phyloP scores from a whole-genome alignment of 1,140 invertebrate species.

The Ceratina calcarata region DNA sequence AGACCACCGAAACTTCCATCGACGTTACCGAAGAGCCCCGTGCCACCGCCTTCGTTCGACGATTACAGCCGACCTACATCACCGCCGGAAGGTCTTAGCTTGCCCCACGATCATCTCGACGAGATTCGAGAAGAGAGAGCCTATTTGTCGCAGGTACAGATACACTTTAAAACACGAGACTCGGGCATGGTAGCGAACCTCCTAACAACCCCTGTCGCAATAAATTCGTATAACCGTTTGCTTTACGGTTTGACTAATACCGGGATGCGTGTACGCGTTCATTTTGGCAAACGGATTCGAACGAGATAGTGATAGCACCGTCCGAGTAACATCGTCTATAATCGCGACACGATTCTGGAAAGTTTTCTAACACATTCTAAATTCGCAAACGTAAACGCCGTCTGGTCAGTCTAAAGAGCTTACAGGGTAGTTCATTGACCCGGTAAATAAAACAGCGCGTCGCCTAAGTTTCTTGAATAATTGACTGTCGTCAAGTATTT shows the following conservation, averaged over 20 bases:
- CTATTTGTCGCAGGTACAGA: slow-evolving; percentile 76
- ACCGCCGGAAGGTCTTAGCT: slow-evolving; percentile 64
- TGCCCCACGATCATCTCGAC: slow-evolving; percentile 73
- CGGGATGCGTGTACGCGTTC: not conserved
- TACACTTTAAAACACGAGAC: not conserved
- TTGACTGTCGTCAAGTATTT: too few species aligned
- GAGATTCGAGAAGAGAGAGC: slow-evolving; percentile 77
- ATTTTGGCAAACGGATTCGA: not conserved
- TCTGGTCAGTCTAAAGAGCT: not conserved
- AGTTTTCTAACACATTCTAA: not conserved
- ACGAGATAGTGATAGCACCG: not conserved
- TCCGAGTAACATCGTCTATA: not conserved
- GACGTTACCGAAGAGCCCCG: slow-evolving; percentile 76
- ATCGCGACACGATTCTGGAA: not conserved
- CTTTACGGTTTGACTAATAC: not conserved
- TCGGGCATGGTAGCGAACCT: not conserved
- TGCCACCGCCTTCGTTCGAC: slow-evolving; percentile 68
- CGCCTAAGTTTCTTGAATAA: too few species aligned
- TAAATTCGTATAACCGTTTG: not conserved
- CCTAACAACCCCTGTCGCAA: not conserved
- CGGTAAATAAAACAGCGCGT: not conserved
- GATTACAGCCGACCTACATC: slow-evolving; percentile 61
- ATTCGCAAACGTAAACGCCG: slow-evolving; percentile 26
- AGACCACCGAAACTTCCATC: slow-evolving; percentile 62
- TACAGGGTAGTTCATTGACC: slow-evolving; percentile 33